A percentile compares a stretch with the other conserved stretches of the same genome.
phyloP scores from a whole-genome alignment of 2,797 vertebrate species.

The Gymnoscopelus braueri region DNA sequence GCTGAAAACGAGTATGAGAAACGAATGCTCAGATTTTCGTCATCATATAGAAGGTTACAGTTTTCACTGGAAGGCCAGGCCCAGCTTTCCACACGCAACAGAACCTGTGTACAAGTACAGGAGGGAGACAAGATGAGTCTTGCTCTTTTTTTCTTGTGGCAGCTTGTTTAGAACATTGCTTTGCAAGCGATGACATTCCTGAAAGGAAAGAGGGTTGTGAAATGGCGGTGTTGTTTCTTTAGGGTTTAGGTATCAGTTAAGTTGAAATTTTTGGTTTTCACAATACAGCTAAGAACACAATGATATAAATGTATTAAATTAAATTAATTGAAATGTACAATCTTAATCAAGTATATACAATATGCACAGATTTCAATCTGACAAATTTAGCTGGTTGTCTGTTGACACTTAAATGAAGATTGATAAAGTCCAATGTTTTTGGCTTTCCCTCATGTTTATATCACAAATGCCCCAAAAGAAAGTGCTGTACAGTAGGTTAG shows the following conservation, averaged over 20 bases:
- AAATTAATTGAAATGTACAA: too few species aligned
- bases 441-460: slow-evolving; percentile 10
- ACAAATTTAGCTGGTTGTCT: slow-evolving; percentile 21
- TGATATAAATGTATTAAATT: neutral
- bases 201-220: slow-evolving; percentile 16
- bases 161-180: slow-evolving; percentile 50
- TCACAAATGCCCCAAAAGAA: slow-evolving; percentile 23
- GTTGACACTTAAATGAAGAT: slow-evolving; percentile 3
- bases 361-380: neutral
- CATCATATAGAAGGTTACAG: neutral
- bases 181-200: slow-evolving; percentile 46
- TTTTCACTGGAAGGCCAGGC: slow-evolving; percentile 6
- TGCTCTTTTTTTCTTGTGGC: slow-evolving; percentile 62
- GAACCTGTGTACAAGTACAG: slow-evolving; percentile 17
- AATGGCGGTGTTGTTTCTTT: neutral
- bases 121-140: slow-evolving; percentile 59
- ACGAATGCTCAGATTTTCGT: neutral
- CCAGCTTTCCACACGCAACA: slow-evolving; percentile 5
- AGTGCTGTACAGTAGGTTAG: slow-evolving; percentile 18
- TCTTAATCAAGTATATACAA: neutral
- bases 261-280: neutral
- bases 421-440: slow-evolving; percentile 8
- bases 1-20: neutral
- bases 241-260: slow-evolving; percentile 5
- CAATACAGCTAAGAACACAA: neutral